These are phyloP conservation scores for Bubo bubo DNA, from an alignment of 2,113 vertebrate species.

Conservation along the genomic window DNA sequence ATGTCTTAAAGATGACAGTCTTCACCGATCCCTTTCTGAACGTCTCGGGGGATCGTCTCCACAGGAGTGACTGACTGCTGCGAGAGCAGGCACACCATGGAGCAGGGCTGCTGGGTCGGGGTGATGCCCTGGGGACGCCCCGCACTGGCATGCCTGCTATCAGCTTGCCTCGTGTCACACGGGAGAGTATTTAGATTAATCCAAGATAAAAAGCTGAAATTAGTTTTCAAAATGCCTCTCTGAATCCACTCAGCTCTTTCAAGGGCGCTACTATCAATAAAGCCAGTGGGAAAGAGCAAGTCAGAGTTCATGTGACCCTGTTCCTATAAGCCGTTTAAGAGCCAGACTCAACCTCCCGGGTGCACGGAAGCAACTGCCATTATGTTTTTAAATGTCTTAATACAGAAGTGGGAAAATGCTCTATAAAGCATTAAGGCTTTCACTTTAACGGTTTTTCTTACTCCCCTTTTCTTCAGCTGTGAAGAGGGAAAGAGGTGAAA, in stretches of 20 bases:
- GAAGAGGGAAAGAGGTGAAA: too few relatives aligned
- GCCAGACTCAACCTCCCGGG: background rate
- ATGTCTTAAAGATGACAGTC: background rate
- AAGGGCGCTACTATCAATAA: background rate
- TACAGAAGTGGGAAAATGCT: background rate
- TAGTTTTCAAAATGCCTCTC: background rate
- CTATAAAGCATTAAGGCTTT: background rate
- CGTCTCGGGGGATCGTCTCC: rapidly evolving
- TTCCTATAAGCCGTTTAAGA: background rate
- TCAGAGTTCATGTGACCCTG: background rate
- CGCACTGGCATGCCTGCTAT: rapidly evolving
- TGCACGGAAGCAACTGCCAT: background rate
- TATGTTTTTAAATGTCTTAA: background rate
- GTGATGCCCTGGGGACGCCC: background rate
- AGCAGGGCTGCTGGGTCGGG: rapidly evolving
- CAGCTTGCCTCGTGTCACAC: rapidly evolving
- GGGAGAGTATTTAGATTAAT: background rate
- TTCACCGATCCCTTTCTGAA: background rate
- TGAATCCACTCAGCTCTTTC: background rate
- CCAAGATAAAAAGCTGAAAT: background rate
- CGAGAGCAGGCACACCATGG: background rate
- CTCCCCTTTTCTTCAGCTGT: background rate
- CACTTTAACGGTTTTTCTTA: background rate
- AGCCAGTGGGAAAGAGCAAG: background rate
- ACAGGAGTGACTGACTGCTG: background rate